Evolutionary conservation across 2,113 vertebrate genomes (phyloP).

Genomic region (Datnioides undecimradiatus): DNA sequence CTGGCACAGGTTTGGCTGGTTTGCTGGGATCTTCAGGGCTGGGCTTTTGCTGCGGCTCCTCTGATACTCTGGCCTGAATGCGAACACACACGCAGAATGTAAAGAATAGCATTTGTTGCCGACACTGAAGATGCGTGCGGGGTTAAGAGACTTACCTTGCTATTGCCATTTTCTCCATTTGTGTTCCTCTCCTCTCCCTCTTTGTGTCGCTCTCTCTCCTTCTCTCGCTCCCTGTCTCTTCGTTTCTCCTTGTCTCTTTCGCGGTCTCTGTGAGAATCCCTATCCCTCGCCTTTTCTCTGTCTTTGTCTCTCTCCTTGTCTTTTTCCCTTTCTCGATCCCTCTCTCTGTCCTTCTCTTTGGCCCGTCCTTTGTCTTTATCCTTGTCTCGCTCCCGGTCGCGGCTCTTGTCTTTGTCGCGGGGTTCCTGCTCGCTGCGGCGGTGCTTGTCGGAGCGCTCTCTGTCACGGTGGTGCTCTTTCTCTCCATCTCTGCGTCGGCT

Average conservation of each 20-base stretch:
- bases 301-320: constrained; percentile 68
- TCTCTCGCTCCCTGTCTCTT: constrained; percentile 58
- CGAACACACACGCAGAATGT: constrained; percentile 22
- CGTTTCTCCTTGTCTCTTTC: constrained; percentile 80
- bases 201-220: constrained; percentile 55
- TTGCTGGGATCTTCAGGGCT: constrained; percentile 62
- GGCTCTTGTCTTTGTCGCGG: constrained; percentile 77
- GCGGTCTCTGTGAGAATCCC: constrained; percentile 55
- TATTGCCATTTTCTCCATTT: constrained; percentile 43
- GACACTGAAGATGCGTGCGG: background rate
- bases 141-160: constrained; percentile 61
- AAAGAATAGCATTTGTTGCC: background rate
- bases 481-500: constrained; percentile 81
- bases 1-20: constrained; percentile 68
- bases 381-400: constrained; percentile 79
- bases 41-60: constrained; percentile 63
- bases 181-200: constrained; percentile 54
- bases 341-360: constrained; percentile 60
- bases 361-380: constrained; percentile 72
- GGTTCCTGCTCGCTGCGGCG: constrained; percentile 74
- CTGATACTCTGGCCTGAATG: constrained; percentile 64
- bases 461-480: constrained; percentile 79
- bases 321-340: constrained; percentile 69
- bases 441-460: constrained; percentile 72
- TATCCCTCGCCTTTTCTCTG: constrained; percentile 68